Evolutionary conservation across 2,113 vertebrate species (phyloP), one percentile per base, ranked within the genome.

Genomic region (Romanogobio albipinnatus): DNA sequence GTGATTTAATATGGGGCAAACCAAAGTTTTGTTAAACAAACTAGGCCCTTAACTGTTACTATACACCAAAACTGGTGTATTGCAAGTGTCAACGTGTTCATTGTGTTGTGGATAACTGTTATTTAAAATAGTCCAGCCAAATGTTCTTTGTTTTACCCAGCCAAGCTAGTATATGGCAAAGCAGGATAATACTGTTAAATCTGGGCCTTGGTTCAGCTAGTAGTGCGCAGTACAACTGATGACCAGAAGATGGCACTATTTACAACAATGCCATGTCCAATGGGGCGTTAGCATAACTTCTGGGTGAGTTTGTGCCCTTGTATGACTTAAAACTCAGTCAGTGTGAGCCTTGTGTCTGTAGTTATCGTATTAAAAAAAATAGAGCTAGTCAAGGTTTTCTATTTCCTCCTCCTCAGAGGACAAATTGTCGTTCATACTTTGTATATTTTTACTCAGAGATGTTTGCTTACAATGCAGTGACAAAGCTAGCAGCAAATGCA

Each of bases 401-500:
- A 83, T 92, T 89, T 86, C 90, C 89, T 81, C 91, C 90, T 90
- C 91, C 90, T 81, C 74, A 81, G 86, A 93, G 90, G 90, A 90
- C 81, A 92, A 93, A 94, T 93, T 93, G 93, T 94, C 92, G 88
- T 88, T n/a, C 59, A 64, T 82, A 85, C 76, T 51, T 51, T 70
- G 19, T 49, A n/a, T 76, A 78, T 81, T 86, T 89, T 88, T 88
- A 87, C 85, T 85, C 80, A 90, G 85, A 89, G 86, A 87, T 77
- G 64, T 59, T 80, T 26, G 61, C 85, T 80, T 87, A 84, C 70
- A 84, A 85, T 88, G 88, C 89, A 22, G 79, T 89, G 87, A 92
- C 83, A 70, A 43, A 75, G 81, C 83, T 94, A 94, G 93, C 93
- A 94, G 94, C 93, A 93, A 88, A 87, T 90, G 89, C 88, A 90